A percentile compares a stretch with the other conserved stretches of the same genome.
Evolutionary conservation across 2,113 vertebrate species (phyloP).

Genomic region (Protobothrops mucrosquamatus): DNA sequence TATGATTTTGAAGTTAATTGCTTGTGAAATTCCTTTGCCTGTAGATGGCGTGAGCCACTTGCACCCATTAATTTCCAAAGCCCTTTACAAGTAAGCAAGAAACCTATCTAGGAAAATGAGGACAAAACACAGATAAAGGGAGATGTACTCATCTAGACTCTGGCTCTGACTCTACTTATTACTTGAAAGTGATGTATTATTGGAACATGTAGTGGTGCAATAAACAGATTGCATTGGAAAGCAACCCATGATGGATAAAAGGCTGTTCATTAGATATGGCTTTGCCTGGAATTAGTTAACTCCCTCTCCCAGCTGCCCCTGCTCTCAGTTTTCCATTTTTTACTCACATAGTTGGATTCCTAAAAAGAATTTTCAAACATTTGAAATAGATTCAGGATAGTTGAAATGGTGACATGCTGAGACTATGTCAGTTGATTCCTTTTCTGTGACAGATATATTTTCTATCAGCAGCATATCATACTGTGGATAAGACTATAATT

Average conservation of each 20-base stretch:
- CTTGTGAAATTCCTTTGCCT: background rate
- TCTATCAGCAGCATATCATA: background rate
- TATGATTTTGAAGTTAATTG: background rate
- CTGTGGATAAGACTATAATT: background rate
- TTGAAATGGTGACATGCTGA: background rate
- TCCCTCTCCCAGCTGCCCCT: background rate
- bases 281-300: background rate
- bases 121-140: background rate
- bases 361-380: background rate
- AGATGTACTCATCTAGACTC: background rate
- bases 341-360: background rate
- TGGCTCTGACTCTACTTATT: background rate
- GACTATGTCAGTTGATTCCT: background rate
- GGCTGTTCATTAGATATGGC: background rate
- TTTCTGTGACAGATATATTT: background rate
- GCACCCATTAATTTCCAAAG: background rate
- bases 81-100: background rate
- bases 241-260: background rate
- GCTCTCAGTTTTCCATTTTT: background rate
- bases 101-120: background rate
- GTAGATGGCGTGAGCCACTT: background rate
- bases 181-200: background rate
- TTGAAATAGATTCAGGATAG: background rate
- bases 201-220: background rate
- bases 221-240: background rate